These are phyloP conservation scores for Oreochromis niloticus DNA, from an alignment of 2,113 vertebrate species.

Conservation along the genomic window DNA sequence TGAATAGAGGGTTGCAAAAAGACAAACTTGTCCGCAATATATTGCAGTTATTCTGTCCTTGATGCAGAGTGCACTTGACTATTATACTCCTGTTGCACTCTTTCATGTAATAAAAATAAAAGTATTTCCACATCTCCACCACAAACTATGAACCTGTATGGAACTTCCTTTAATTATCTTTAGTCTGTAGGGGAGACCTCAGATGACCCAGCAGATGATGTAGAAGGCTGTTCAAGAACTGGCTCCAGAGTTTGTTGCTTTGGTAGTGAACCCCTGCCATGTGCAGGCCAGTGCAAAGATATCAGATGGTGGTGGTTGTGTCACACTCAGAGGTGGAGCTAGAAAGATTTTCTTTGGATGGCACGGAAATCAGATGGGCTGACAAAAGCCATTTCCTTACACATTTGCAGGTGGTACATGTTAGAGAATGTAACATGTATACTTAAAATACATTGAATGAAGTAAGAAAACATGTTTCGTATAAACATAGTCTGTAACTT, in stretches of 20 bases:
- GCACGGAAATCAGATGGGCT: background rate
- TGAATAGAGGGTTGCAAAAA: background rate
- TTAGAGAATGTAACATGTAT: background rate
- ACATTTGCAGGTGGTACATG: background rate
- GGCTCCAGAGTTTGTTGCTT: background rate
- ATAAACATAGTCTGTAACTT: background rate
- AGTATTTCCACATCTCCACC: background rate
- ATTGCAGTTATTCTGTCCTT: background rate
- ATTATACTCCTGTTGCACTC: background rate
- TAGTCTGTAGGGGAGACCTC: background rate
- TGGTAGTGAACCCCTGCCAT: background rate
- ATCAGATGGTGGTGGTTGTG: background rate
- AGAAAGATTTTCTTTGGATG: background rate
- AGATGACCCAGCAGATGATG: background rate
- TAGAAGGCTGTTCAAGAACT: background rate
- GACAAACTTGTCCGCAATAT: background rate
- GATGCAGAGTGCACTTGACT: background rate
- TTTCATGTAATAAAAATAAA: background rate
- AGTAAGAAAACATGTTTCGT: background rate
- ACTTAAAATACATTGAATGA: background rate
- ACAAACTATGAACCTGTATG: background rate
- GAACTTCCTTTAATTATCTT: background rate
- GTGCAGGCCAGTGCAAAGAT: background rate
- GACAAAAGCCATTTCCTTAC: background rate
- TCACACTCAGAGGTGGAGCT: background rate